Percentiles rank a stretch among this genome's conserved stretches.
These are phyloP conservation scores for Serilophus lunatus DNA, from an alignment of 2,113 vertebrate genomes.

Conservation along the genomic window DNA sequence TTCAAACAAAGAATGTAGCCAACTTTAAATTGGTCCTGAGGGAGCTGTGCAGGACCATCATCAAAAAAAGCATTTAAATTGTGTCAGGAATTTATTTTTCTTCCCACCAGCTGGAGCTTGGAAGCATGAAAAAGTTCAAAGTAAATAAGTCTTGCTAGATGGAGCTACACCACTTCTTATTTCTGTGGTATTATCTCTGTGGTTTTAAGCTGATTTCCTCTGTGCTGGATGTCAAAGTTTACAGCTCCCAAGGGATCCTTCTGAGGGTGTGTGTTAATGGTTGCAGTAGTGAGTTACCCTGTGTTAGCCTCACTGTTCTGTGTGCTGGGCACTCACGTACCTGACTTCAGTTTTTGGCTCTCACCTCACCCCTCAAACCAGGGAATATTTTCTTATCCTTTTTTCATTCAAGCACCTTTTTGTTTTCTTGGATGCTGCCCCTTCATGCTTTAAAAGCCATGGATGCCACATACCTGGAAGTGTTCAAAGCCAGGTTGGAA, in stretches of 20 bases:
- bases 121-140: background rate
- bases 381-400: background rate
- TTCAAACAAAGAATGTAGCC: background rate
- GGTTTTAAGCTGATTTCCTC: background rate
- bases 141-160: background rate
- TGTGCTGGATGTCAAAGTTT: background rate
- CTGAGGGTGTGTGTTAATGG: background rate
- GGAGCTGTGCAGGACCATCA: background rate
- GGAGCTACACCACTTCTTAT: background rate
- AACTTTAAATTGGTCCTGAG: conserved; percentile 4
- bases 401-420: background rate
- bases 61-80: background rate
- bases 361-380: background rate
- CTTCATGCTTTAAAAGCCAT: background rate
- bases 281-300: background rate
- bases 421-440: background rate
- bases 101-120: background rate
- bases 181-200: background rate
- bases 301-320: rapidly evolving
- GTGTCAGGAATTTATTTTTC: background rate
- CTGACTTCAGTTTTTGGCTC: no score
- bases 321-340: no score
- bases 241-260: background rate
- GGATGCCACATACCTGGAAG: no score
- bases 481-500: no score